Evolutionary conservation across 1,140 invertebrate genomes (phyloP).

Genomic region (Plectrocnemia conspersa): DNA sequence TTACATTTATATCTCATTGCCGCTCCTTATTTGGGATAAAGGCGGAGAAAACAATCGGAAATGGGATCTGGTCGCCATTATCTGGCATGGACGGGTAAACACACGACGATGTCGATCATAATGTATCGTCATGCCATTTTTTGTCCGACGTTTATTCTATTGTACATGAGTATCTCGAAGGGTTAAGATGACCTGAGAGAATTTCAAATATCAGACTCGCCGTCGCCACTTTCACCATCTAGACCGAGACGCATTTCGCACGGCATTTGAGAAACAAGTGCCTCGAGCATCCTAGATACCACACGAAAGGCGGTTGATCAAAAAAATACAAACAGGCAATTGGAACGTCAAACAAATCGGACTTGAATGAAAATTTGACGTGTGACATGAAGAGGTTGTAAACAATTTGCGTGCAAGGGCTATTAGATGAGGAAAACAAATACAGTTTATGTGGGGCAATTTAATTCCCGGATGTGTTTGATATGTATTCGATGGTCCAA

Average conservation of each 20-base stretch:
- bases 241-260: not conserved
- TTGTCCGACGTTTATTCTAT: not conserved
- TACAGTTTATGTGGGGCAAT: no score
- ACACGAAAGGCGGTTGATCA: not conserved
- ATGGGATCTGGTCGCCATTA: conserved; percentile 11
- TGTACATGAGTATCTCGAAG: not conserved
- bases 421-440: no score
- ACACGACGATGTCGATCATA: not conserved
- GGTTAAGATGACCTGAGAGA: conserved; percentile 4
- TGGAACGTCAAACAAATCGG: no score
- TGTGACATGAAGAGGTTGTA: no score
- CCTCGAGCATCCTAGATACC: not conserved
- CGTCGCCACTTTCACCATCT: conserved; percentile 21
- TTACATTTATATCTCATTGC: not conserved
- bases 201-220: conserved; percentile 19
- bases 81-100: not conserved
- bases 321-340: no score
- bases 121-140: not conserved
- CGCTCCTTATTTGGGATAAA: conserved; percentile 22
- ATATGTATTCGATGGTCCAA: no score
- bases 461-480: no score
- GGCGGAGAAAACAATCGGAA: conserved; percentile 22
- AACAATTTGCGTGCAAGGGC: no score
- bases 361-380: no score
- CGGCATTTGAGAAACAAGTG: not conserved